Percentiles rank a stretch among this genome's conserved stretches.
phyloP scores from a whole-genome alignment of 2,797 vertebrate species.

The Propithecus deckenii region DNA sequence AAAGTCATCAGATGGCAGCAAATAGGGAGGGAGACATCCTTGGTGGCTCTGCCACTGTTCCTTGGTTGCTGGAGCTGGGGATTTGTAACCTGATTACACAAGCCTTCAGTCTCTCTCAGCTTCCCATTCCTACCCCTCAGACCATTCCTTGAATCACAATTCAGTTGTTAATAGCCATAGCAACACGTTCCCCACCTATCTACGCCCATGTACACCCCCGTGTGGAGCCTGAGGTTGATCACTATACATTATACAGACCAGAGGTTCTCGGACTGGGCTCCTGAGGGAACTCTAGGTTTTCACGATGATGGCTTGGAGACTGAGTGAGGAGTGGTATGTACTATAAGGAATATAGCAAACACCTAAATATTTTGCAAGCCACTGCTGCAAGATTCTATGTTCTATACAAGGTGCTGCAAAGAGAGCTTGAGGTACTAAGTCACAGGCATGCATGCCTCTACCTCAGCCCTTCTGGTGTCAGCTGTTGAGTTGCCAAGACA shows the following conservation, averaged over 20 bases:
- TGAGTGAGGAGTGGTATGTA: not conserved
- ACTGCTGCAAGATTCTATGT: not conserved
- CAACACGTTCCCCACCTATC: rapidly evolving
- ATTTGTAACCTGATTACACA: not conserved
- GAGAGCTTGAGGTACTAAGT: not conserved
- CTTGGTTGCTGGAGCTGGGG: not conserved
- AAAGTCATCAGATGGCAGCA: not conserved
- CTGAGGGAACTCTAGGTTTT: not conserved
- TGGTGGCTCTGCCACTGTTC: not conserved
- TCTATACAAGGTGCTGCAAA: not conserved
- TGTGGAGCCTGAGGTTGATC: not conserved
- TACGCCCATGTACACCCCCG: rapidly evolving
- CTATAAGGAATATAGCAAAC: not conserved
- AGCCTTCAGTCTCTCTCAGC: not conserved
- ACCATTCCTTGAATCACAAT: not conserved
- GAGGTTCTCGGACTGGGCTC: not conserved
- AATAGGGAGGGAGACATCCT: not conserved
- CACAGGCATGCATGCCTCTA: not conserved
- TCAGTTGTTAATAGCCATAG: not conserved
- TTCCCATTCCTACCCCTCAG: not conserved
- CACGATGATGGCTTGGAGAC: not conserved
- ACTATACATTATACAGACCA: not conserved
- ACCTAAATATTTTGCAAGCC: not conserved
- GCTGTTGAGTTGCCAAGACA: not conserved
- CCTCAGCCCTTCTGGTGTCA: not conserved